Evolutionary conservation across 2,888 invertebrate genomes (phyloP).

Genomic region (Drosophila cyrtoloma): DNA sequence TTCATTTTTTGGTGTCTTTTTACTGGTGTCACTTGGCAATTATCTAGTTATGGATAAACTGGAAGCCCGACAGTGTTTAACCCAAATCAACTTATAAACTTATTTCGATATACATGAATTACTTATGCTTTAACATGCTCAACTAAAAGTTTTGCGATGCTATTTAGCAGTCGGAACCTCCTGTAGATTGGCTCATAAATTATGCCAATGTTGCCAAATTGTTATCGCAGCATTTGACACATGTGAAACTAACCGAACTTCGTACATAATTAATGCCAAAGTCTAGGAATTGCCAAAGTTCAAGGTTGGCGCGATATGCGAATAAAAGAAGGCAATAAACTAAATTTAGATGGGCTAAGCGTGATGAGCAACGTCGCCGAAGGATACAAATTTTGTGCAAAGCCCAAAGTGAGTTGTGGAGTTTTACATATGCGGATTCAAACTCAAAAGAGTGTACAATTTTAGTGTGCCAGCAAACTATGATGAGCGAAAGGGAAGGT

Average conservation of each 20-base stretch:
- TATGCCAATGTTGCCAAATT: conserved; percentile 67
- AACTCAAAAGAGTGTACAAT: conserved; percentile 39
- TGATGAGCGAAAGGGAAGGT: conserved; percentile 37
- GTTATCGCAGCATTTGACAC: conserved; percentile 69
- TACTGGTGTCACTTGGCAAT: conserved; percentile 15
- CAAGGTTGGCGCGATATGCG: conserved; percentile 49
- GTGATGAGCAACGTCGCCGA: conserved; percentile 1
- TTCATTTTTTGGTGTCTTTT: too few species aligned
- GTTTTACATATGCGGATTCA: conserved; percentile 45
- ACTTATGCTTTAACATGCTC: conserved; percentile 38
- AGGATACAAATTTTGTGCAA: conserved; percentile 17
- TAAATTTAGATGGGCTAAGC: conserved; percentile 13
- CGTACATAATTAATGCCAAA: conserved; percentile 70
- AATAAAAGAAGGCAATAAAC: conserved; percentile 25
- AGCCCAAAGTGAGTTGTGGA: conserved; percentile 39
- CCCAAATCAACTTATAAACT: conserved; percentile 49
- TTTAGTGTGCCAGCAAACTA: conserved; percentile 41
- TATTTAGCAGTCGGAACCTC: conserved; percentile 21
- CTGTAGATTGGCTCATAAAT: conserved; percentile 61
- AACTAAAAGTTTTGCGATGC: conserved; percentile 45
- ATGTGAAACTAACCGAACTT: conserved; percentile 56
- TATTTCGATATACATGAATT: conserved; percentile 51
- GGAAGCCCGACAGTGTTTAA: conserved; percentile 15
- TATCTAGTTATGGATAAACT: conserved; percentile 28
- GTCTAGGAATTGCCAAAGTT: conserved; percentile 37